Evolutionary conservation across 2,888 invertebrate genomes (phyloP), one percentile per base, ranked within the genome.

Genomic region (Mayetiola destructor): DNA sequence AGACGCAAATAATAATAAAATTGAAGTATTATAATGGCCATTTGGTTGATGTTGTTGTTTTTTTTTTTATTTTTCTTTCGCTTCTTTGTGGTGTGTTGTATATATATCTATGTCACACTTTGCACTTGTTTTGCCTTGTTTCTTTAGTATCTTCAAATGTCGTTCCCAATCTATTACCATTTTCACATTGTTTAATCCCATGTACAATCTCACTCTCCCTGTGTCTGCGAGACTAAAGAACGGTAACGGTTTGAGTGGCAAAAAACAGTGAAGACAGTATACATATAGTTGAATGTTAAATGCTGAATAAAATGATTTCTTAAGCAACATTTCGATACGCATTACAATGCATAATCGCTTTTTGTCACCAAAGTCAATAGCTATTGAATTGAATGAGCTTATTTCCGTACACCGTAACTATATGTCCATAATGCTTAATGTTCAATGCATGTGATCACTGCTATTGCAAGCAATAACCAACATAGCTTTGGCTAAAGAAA

Each of bases 1-100:
- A n/a, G n/a, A 42, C 42, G 23, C 42, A 42, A 42, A 42, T 42
- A 42, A 42, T 42, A 42, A 42, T 42, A 42, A 42, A 42, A 42
- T 42, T 42, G 42, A 42, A 23, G 42, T 23, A 42, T 42, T 23
- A 42, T 42, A 42, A 42, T 42, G 23, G 42, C 42, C 42, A 42
- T 39, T 39, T 42, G 42, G 42, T 42, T 42, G 42, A 42, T 23
- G 42, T 23, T 42, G 42, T 42, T 42, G 21, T 42, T n/a, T n/a
- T n/a, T n/a, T n/a, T n/a, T n/a, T n/a, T n/a, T n/a, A n/a, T n/a
- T n/a, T n/a, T n/a, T n/a, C n/a, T n/a, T n/a, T n/a, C n/a, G n/a
- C n/a, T n/a, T n/a, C n/a, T n/a, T n/a, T n/a, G n/a, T n/a, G n/a
- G n/a, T n/a, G n/a, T n/a, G n/a, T n/a, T n/a, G n/a, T n/a, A n/a